Conservation (phyloP, 64 coral and sea anemone genomes). For the Exaiptasia diaphana region DNA sequence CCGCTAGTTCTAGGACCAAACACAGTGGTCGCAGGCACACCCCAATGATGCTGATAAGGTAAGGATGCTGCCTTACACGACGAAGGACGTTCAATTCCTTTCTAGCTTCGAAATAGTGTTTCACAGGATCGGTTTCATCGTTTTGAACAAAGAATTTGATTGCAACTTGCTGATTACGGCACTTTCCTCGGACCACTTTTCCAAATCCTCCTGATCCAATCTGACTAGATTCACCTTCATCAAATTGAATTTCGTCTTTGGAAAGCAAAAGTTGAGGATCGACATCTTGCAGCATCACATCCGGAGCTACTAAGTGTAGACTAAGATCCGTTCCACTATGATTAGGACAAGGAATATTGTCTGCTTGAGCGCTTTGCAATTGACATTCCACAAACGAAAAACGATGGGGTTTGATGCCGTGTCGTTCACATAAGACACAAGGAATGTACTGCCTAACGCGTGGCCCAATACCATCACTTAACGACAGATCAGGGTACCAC, state of each 20-base stretch:
- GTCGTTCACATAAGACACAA: slow-evolving; percentile 59
- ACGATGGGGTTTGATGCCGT: slow-evolving; percentile 45
- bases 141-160: slow-evolving; percentile 72
- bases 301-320: slow-evolving; percentile 76
- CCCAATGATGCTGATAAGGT: slow-evolving; percentile 84
- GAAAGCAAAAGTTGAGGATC: slow-evolving; percentile 74
- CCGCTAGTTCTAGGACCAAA: slow-evolving; percentile 83
- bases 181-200: slow-evolving; percentile 74
- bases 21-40: slow-evolving; percentile 84
- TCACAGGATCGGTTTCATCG: slow-evolving; percentile 56
- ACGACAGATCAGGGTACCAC: slow-evolving; percentile 75
- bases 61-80: slow-evolving; percentile 85
- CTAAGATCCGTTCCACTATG: slow-evolving; percentile 51
- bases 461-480: slow-evolving; percentile 55
- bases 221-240: slow-evolving; percentile 52
- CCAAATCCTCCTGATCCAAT: slow-evolving; percentile 87
- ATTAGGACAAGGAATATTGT: slow-evolving; percentile 68
- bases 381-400: slow-evolving; percentile 85
- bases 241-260: slow-evolving; percentile 61
- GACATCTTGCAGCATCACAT: slow-evolving; percentile 92
- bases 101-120: slow-evolving; percentile 76
- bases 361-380: slow-evolving; percentile 55
- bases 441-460: slow-evolving; percentile 71
- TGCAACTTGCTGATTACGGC: slow-evolving; percentile 64
- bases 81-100: slow-evolving; percentile 89